A percentile compares a stretch with the other conserved stretches of the same genome.
Conservation (phyloP, 1,140 invertebrate species). For the Drosophila kohkoa region DNA sequence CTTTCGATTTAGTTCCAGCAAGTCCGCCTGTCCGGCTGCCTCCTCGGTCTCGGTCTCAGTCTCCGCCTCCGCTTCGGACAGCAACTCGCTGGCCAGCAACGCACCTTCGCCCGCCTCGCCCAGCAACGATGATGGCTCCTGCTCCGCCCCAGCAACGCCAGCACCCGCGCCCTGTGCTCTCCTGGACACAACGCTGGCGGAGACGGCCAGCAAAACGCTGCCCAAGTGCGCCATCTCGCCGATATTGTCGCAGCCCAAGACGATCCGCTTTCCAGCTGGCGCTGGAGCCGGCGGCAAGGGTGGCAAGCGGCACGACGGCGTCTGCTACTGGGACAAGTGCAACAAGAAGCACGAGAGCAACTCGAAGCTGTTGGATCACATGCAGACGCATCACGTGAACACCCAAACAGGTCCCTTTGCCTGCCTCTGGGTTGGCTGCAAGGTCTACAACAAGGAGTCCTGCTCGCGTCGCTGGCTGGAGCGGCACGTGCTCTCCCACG, state of each 20-base stretch:
- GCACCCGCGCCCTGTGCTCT: conserved; percentile 37
- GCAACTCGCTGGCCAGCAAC: conserved; percentile 60
- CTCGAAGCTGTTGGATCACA: conserved; percentile 93
- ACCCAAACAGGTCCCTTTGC: conserved; percentile 93
- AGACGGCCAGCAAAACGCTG: conserved; percentile 54
- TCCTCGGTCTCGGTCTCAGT: conserved; percentile 39
- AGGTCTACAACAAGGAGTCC: conserved; percentile 96
- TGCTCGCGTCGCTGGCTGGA: conserved; percentile 97
- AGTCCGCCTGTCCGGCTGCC: conserved; percentile 49
- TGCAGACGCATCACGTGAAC: conserved; percentile 95
- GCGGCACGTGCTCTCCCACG: conserved; percentile 95
- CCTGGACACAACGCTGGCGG: conserved; percentile 70
- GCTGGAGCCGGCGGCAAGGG: conserved; percentile 78
- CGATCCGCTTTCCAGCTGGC: conserved; percentile 90
- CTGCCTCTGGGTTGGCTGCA: conserved; percentile 96
- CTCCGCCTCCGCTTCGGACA: conserved; percentile 51
- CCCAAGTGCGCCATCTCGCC: conserved; percentile 86
- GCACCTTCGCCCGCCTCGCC: conserved; percentile 65
- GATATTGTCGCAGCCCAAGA: conserved; percentile 91
- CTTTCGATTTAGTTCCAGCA: conserved; percentile 36
- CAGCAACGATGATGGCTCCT: conserved; percentile 29
- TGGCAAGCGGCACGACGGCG: conserved; percentile 85
- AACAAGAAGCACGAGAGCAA: conserved; percentile 91
- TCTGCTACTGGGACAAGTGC: conserved; percentile 95
- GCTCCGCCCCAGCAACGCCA: conserved; percentile 23